Evolutionary conservation across 1,140 invertebrate species (phyloP).

Genomic region (Anastrepha obliqua): DNA sequence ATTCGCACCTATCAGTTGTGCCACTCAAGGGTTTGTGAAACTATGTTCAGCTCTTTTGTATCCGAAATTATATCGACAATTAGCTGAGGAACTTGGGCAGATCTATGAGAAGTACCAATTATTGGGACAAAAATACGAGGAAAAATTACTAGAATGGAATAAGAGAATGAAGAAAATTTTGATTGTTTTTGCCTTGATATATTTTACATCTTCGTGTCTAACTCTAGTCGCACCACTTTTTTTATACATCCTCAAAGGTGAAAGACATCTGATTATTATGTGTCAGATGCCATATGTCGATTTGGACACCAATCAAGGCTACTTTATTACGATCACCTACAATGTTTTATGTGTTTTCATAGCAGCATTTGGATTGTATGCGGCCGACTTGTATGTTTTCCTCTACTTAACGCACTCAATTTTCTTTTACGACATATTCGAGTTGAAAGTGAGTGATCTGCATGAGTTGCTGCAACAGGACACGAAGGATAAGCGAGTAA

Average conservation of each 20-base stretch:
- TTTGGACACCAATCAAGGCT: constrained; percentile 36
- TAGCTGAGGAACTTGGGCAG: neutral
- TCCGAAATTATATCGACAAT: constrained; percentile 29
- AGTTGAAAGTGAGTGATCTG: constrained; percentile 32
- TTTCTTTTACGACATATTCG: constrained; percentile 40
- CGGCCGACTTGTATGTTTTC: constrained; percentile 30
- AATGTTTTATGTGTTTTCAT: constrained; percentile 13
- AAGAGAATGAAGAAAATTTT: neutral
- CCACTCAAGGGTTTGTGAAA: neutral
- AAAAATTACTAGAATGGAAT: neutral
- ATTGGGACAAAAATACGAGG: neutral
- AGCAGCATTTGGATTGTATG: constrained; percentile 34
- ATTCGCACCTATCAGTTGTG: constrained; percentile 4
- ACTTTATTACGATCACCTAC: constrained; percentile 2
- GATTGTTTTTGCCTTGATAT: neutral
- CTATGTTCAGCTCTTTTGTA: neutral
- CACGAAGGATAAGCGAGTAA: neutral
- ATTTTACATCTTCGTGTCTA: neutral
- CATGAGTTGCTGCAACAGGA: neutral
- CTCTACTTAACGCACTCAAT: constrained; percentile 31
- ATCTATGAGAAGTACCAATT: constrained; percentile 29
- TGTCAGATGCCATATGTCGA: constrained; percentile 39
- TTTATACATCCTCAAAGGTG: constrained; percentile 7
- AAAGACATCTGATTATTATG: constrained; percentile 17
- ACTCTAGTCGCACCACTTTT: neutral